phyloP scores from a whole-genome alignment of 2,113 vertebrate species.

The Hiodon tergisus region DNA sequence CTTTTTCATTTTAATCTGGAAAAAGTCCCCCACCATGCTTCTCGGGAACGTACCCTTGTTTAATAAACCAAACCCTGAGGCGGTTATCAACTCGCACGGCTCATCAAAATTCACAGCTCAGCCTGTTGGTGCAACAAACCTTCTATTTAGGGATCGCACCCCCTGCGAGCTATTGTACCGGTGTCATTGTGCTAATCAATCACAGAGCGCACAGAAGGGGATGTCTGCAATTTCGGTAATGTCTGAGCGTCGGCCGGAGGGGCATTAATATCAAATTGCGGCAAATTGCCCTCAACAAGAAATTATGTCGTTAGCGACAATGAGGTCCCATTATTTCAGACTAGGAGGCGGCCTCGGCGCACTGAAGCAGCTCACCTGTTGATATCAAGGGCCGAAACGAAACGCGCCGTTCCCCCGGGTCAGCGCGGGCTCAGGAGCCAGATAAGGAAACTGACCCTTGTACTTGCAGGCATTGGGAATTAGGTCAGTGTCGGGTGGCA shows the following conservation, averaged over 20 bases:
- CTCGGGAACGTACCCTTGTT: conserved; percentile 34
- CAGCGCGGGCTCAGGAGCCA: conserved; percentile 47
- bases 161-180: conserved; percentile 62
- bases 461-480: conserved; percentile 43
- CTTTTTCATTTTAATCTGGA: conserved; percentile 12
- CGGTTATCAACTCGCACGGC: conserved; percentile 42
- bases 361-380: conserved; percentile 51
- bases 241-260: conserved; percentile 39
- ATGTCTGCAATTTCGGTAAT: conserved; percentile 37
- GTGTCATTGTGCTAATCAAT: conserved; percentile 69
- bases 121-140: conserved; percentile 50
- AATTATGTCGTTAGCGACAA: conserved; percentile 61
- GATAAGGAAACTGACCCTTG: conserved; percentile 40
- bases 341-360: conserved; percentile 43
- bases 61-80: conserved; percentile 38
- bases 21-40: conserved; percentile 15
- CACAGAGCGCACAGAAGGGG: conserved; percentile 49
- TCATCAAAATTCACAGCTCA: conserved; percentile 63
- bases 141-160: conserved; percentile 64
- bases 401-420: conserved; percentile 39
- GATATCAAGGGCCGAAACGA: conserved; percentile 48
- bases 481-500: conserved; percentile 28
- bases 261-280: conserved; percentile 61
- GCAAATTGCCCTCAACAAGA: conserved; percentile 62
- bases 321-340: conserved; percentile 53